These are phyloP conservation scores for Dolomedes plantarius DNA, from an alignment of 2,888 invertebrate genomes.

Conservation along the genomic window DNA sequence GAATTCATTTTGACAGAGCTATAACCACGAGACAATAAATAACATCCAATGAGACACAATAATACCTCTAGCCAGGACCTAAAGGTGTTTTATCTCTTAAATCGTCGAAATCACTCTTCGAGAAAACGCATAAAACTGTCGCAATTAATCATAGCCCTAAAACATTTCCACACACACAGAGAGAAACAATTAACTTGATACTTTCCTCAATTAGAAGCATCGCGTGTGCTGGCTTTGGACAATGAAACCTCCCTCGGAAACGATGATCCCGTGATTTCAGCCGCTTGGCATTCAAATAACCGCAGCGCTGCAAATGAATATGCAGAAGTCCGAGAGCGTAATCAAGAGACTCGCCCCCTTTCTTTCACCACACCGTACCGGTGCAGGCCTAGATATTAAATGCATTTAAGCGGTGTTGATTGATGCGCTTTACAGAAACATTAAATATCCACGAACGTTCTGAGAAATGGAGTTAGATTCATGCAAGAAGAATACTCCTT, in stretches of 20 bases:
- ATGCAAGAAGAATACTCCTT: too few species aligned
- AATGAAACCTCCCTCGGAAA: not conserved
- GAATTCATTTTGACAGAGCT: too few species aligned
- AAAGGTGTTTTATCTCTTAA: too few species aligned
- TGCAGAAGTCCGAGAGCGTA: not conserved
- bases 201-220: constrained; percentile 13
- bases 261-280: not conserved
- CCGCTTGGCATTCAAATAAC: constrained; percentile 18
- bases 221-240: constrained; percentile 15
- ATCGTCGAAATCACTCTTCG: too few species aligned
- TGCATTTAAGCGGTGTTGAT: not conserved
- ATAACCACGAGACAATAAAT: too few species aligned
- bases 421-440: not conserved
- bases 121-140: constrained; percentile 1
- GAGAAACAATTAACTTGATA: constrained; percentile 16
- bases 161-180: constrained; percentile 4
- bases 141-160: not conserved
- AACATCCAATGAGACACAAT: too few species aligned
- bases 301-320: constrained; percentile 7
- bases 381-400: not conserved
- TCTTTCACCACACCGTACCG: not conserved
- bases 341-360: not conserved
- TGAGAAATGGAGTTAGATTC: not conserved
- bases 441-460: not conserved
- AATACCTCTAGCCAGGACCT: too few species aligned